A percentile compares a stretch with the other conserved stretches of the same genome.
Evolutionary conservation across 2,797 vertebrate genomes (phyloP).

Genomic region (Borostomias antarcticus): DNA sequence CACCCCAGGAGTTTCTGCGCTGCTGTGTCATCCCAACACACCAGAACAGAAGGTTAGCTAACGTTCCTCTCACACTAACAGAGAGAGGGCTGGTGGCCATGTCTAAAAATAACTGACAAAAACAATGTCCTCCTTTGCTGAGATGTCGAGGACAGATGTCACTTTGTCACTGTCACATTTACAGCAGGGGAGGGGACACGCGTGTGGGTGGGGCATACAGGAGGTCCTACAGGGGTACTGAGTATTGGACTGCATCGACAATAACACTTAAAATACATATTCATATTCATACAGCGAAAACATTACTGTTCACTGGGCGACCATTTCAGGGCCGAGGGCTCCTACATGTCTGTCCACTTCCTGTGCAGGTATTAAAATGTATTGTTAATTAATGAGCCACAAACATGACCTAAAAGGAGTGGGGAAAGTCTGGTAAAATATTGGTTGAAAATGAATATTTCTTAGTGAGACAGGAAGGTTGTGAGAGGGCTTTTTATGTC

Average conservation of each 20-base stretch:
- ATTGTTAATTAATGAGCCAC: too few relatives aligned
- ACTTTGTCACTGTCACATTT: constrained; percentile 16
- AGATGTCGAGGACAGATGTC: constrained; percentile 12
- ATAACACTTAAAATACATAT: too few relatives aligned
- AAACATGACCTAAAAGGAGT: neutral
- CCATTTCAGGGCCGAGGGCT: too few relatives aligned
- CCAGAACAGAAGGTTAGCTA: too few relatives aligned
- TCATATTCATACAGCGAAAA: too few relatives aligned
- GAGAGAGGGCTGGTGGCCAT: constrained; percentile 5
- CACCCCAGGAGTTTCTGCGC: too few relatives aligned
- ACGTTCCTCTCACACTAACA: too few relatives aligned
- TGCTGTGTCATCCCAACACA: neutral
- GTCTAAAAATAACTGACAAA: constrained; percentile 31
- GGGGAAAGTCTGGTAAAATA: neutral
- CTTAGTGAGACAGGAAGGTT: neutral
- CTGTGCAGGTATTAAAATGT: too few relatives aligned
- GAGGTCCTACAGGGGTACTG: neutral
- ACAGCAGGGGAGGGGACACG: constrained; percentile 6
- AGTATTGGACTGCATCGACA: neutral
- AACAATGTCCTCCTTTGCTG: constrained; percentile 7
- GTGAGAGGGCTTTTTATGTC: neutral
- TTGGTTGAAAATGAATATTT: neutral
- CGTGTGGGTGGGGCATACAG: neutral
- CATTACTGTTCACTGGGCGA: too few relatives aligned
- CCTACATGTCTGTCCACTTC: too few relatives aligned